Evolutionary conservation across 2,888 invertebrate species (phyloP).

Genomic region (Lasioglossum lativentre): DNA sequence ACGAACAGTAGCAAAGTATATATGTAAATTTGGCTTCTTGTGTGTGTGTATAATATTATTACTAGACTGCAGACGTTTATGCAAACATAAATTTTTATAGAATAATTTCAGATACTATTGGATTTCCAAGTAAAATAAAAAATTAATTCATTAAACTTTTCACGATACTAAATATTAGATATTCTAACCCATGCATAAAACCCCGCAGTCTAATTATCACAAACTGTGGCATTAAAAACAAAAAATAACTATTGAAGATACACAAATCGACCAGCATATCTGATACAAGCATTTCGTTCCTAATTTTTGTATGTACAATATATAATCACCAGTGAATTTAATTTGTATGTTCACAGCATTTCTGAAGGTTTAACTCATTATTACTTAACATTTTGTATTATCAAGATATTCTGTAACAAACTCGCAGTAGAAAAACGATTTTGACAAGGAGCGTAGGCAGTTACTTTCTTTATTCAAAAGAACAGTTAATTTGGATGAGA

Average conservation of each 20-base stretch:
- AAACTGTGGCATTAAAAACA: constrained; percentile 51
- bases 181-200: not conserved
- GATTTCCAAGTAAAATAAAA: constrained; percentile 1
- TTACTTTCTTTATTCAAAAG: constrained; percentile 48
- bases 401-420: not conserved
- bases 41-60: constrained; percentile 34
- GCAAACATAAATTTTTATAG: not conserved
- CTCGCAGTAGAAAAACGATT: constrained; percentile 39
- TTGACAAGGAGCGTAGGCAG: constrained; percentile 59
- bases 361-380: not conserved
- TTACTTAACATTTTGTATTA: constrained; percentile 32
- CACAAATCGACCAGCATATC: constrained; percentile 29
- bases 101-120: not conserved
- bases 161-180: not conserved
- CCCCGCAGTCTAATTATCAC: constrained; percentile 37
- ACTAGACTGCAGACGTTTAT: constrained; percentile 8
- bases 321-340: constrained; percentile 20
- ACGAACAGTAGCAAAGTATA: constrained; percentile 29
- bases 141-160: not conserved
- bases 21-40: constrained; percentile 50
- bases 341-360: constrained; percentile 17
- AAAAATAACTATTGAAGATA: constrained; percentile 24
- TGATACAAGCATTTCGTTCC: constrained; percentile 37
- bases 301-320: constrained; percentile 39
- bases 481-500: constrained; percentile 43